A percentile compares a stretch with the other conserved stretches of the same genome.
Evolutionary conservation across 2,888 invertebrate species (phyloP).

Genomic region (Lutraria lutraria): DNA sequence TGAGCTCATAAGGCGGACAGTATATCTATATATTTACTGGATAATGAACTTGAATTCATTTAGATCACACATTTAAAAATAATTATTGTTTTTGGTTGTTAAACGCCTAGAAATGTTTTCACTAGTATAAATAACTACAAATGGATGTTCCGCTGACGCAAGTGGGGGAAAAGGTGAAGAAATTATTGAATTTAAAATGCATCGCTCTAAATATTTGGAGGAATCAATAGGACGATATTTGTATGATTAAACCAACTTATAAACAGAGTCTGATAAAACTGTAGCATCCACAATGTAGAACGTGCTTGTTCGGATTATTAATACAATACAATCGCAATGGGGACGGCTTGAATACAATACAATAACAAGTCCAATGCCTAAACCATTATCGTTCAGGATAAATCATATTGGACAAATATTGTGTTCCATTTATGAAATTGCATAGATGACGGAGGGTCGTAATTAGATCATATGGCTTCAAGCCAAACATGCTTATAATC

Average conservation of each 20-base stretch:
- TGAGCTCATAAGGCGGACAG: no score
- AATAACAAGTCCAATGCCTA: neutral
- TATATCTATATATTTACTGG: no score
- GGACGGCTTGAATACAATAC: neutral
- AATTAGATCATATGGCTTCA: conserved; percentile 2
- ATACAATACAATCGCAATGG: neutral
- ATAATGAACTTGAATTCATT: no score
- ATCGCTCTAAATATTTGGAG: neutral
- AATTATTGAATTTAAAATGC: neutral
- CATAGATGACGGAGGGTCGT: neutral
- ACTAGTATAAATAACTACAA: neutral
- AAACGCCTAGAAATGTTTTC: no score
- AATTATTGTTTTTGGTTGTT: no score
- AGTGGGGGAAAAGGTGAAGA: neutral
- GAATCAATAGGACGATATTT: neutral
- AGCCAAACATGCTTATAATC: neutral
- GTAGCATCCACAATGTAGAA: no score
- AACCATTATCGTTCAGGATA: neutral
- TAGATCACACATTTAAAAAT: no score
- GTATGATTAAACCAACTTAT: neutral
- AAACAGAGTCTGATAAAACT: no score
- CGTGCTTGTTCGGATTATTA: no score
- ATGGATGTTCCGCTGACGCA: neutral
- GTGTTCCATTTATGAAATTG: neutral
- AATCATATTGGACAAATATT: neutral